phyloP scores from a whole-genome alignment of 2,888 invertebrate genomes.

The Oxystoma pomonae region DNA sequence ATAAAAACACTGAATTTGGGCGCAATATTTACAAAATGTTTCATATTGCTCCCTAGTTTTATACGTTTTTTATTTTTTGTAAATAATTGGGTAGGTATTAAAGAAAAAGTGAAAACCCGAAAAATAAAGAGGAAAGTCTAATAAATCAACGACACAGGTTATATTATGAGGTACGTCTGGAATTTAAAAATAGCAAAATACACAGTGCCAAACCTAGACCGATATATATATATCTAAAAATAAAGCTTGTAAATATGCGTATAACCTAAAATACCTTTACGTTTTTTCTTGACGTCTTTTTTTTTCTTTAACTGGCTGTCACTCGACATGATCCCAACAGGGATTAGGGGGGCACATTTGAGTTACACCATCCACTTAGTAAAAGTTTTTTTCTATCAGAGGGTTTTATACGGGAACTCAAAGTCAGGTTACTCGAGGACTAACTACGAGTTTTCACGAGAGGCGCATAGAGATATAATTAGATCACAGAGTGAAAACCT shows the following conservation, averaged over 20 bases:
- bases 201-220: constrained; percentile 16
- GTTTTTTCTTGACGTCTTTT: constrained; percentile 76
- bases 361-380: constrained; percentile 20
- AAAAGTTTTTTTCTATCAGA: too few species aligned
- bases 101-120: too few species aligned
- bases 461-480: background rate
- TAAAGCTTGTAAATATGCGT: constrained; percentile 23
- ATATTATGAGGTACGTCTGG: constrained; percentile 37
- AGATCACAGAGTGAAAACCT: background rate
- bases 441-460: background rate
- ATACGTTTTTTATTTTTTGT: too few species aligned
- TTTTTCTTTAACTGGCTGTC: constrained; percentile 84
- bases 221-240: constrained; percentile 31
- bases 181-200: constrained; percentile 31
- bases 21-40: too few species aligned
- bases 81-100: too few species aligned
- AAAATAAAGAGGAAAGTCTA: too few species aligned
- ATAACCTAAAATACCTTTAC: constrained; percentile 62
- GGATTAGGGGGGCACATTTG: constrained; percentile 17
- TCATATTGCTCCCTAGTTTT: too few species aligned
- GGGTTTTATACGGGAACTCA: too few species aligned
- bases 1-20: too few species aligned
- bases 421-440: background rate
- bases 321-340: constrained; percentile 66
- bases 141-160: too few species aligned